Percentiles rank a stretch among this genome's conserved stretches.
phyloP scores from a whole-genome alignment of 2,797 vertebrate genomes.

The Channallabes apus region DNA sequence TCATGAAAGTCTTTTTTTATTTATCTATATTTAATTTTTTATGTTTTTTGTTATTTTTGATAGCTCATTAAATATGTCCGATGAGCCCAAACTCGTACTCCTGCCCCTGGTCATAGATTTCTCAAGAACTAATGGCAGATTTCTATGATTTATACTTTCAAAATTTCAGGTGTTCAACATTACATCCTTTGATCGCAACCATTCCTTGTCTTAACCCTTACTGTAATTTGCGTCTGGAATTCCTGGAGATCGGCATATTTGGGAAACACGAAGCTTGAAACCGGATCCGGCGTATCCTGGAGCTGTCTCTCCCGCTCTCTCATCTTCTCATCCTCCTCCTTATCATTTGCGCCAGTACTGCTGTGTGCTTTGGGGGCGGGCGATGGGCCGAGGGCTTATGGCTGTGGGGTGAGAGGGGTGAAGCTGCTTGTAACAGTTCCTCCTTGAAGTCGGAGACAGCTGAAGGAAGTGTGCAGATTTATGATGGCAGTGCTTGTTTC shows the following conservation, averaged over 20 bases:
- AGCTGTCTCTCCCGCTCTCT: conserved; percentile 5
- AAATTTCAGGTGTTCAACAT: not conserved
- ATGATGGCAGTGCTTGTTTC: conserved; percentile 67
- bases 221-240: not conserved
- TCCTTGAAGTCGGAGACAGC: conserved; percentile 78
- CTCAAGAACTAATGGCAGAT: not conserved
- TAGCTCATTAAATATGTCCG: not conserved
- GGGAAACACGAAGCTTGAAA: conserved; percentile 23
- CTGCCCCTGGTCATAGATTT: not conserved
- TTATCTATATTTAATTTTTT: not conserved
- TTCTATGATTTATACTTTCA: not conserved
- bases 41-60: not conserved
- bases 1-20: not conserved
- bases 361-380: conserved; percentile 1
- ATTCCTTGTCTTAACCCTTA: not conserved
- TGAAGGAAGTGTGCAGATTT: conserved; percentile 81
- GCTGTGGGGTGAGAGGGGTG: conserved; percentile 69
- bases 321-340: not conserved
- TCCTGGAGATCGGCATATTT: conserved; percentile 9
- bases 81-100: not conserved
- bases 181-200: conserved; percentile 27
- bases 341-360: not conserved
- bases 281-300: not conserved
- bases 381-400: conserved; percentile 42
- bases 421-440: conserved; percentile 75